phyloP scores from a whole-genome alignment of 2,113 vertebrate species.

The Calonectris borealis region DNA sequence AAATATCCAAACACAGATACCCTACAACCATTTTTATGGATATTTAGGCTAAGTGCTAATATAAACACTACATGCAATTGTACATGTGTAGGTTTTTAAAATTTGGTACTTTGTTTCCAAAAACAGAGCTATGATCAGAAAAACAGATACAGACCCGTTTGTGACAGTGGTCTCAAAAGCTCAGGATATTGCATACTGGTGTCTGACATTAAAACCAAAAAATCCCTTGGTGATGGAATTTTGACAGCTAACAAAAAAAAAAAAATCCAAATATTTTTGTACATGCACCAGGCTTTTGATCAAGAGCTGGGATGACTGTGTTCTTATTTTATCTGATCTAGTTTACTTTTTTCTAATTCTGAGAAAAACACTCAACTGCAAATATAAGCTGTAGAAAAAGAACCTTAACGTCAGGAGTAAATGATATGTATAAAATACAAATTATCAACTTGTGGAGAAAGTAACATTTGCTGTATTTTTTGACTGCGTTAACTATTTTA shows the following conservation, averaged over 20 bases:
- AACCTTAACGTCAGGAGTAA: neutral
- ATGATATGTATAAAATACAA: neutral
- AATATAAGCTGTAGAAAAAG: neutral
- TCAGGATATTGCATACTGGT: neutral
- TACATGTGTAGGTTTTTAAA: neutral
- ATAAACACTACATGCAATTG: neutral
- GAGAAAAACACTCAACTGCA: neutral
- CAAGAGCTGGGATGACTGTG: neutral
- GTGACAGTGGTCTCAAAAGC: neutral
- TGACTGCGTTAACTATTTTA: neutral
- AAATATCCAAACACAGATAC: neutral
- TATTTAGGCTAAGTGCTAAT: neutral
- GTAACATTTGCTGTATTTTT: neutral
- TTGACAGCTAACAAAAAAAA: neutral
- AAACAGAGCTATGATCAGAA: neutral
- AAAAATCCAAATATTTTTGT: neutral
- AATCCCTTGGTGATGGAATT: neutral
- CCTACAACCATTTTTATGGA: neutral
- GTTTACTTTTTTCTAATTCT: neutral
- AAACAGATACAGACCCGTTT: neutral
- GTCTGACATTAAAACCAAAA: neutral
- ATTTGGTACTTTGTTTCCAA: neutral
- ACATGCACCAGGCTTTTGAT: neutral
- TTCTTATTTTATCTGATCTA: neutral
- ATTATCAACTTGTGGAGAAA: neutral